Evolutionary conservation across 2,113 vertebrate species (phyloP), one percentile per base, ranked within the genome.

Genomic region (Vulpes ferrilata): DNA sequence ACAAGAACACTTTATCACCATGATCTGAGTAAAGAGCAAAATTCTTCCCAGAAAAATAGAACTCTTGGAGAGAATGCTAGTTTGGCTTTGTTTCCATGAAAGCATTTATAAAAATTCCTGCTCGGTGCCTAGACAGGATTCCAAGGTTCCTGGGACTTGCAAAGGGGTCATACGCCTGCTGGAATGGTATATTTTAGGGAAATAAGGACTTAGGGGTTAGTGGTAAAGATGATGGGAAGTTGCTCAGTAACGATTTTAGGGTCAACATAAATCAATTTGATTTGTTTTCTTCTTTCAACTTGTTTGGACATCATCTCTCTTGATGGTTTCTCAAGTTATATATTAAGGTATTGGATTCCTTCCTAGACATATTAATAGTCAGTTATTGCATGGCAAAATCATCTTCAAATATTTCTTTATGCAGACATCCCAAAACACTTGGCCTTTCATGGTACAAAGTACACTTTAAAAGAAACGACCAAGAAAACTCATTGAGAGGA

Each of bases 111-210:
- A 57, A 65, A 35, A 32, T 48, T n/a, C 62, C 69, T 48, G 22
- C n/a, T 19, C 22, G 1, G 0, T 23, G n/a, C 23, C 7, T 20
- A 11, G 23, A 20, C 27, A 51, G 60, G 20, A 69, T 23, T 22
- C 11, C 20, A 15, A 74, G 15, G 51, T 17, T 59, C 11, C 20
- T 10, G 78, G 25, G 16, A 2, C 27, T 78, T 57, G 4, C 1
- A 9, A 8, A 35, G 53, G 17, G 12, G 48, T 38, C 53, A 5
- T 0, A 10, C 0, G 1, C 11, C 43, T 51, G 2, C 35, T 11
- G 35, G 22, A 13, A 9, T 1, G 57, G 3, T 10, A 10, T 13
- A 2, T 2, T 23, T 17, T 20, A 27, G 65, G 57, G 23, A 69
- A 2, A 7, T 23, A 0, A 20, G 17, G 51, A 51, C 55, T 7